Evolutionary conservation across 2,113 vertebrate genomes (phyloP), one percentile per base, ranked within the genome.

Genomic region (Pogonocichla stellata): DNA sequence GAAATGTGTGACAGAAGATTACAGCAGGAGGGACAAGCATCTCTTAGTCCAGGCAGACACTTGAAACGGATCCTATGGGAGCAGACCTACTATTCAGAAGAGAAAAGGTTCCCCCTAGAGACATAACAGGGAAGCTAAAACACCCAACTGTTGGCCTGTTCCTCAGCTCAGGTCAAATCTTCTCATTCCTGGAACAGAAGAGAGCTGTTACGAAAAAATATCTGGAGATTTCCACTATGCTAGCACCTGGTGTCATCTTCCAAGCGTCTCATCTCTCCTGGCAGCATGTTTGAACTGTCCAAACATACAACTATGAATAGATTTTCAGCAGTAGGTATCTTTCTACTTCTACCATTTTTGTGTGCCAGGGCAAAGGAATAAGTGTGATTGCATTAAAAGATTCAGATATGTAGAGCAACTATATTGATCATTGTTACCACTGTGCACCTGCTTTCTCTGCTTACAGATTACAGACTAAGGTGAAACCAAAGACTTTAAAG

Each of bases 101-200:
- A 85, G 57, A 93, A 64, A 86, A 88, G 43, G 42, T 93, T 90
- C 90, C 67, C 79, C 51, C 78, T 94, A 83, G 86, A 91, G 85
- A 92, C 40, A 8, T 60, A 84, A 80, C 24, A 64, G n/a, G 25
- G 65, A 91, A 95, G n/a, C 29, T 16, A 74, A 88, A 79, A 65
- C 17, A 0, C 8, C 31, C 10, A 66, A 1, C 62, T 72, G 19
- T 82, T 88, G 33, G 25, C n/a, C 31, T 80, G 31, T 80, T 95
- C 50, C 64, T 77, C n/a, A 75, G 19, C 53, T 90, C 42, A 73
- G 42, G 20, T 90, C 31, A 88, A 80, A 74, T 70, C 47, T 88
- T 92, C 36, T 36, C 43, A 78, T 80, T 94, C n/a, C 51, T 64
- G 9, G 64, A 90, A 83, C 0, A 29, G 26, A 70, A 92, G 51